A percentile compares a stretch with the other conserved stretches of the same genome.
These are phyloP conservation scores for Brotogeris chrysoptera DNA, from an alignment of 2,797 vertebrate species.

Conservation along the genomic window DNA sequence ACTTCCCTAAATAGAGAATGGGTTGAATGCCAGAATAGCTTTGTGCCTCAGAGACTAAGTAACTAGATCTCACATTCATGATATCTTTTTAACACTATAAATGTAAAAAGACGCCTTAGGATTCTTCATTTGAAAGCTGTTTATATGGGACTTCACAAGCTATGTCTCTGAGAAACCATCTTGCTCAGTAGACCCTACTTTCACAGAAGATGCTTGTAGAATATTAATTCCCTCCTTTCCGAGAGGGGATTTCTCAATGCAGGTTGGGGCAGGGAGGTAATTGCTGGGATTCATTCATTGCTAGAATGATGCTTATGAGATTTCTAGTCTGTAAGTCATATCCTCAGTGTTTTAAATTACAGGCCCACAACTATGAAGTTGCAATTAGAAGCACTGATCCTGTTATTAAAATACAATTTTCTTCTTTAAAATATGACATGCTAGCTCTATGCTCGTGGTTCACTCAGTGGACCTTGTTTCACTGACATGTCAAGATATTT, in stretches of 20 bases:
- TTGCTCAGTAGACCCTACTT: neutral
- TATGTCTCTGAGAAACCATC: neutral
- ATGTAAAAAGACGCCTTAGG: neutral
- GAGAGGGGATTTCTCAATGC: neutral
- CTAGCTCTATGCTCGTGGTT: neutral
- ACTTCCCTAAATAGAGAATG: neutral
- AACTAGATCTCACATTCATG: neutral
- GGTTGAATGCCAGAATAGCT: neutral
- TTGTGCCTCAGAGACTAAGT: neutral
- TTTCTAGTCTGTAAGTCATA: constrained; percentile 11
- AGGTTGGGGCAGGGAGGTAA: neutral
- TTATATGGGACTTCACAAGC: neutral
- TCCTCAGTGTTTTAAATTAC: constrained; percentile 36
- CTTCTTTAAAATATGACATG: constrained; percentile 32
- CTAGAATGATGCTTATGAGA: neutral
- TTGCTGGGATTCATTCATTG: constrained; percentile 16
- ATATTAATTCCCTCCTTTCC: constrained; percentile 15
- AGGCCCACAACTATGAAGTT: constrained; percentile 22
- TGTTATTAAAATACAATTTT: constrained; percentile 47
- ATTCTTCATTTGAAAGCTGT: neutral
- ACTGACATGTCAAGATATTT: constrained; percentile 17
- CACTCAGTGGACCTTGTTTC: constrained; percentile 27
- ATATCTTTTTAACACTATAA: neutral
- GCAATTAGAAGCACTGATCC: constrained; percentile 41
- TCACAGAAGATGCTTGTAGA: neutral